phyloP scores from a whole-genome alignment of 2,888 invertebrate genomes.

The Thera britannica region DNA sequence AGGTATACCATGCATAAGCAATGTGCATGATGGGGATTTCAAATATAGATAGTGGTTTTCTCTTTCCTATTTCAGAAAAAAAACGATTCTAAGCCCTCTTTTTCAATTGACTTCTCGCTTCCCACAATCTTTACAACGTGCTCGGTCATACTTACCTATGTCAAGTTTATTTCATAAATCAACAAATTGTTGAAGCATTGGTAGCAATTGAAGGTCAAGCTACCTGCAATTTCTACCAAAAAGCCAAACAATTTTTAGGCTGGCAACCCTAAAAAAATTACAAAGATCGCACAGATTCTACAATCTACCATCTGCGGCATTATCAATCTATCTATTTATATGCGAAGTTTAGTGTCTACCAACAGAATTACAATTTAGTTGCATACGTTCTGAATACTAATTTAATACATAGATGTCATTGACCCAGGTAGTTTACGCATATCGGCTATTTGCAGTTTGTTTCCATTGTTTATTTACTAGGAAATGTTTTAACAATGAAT shows the following conservation, averaged over 20 bases:
- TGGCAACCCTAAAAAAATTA: conserved; percentile 29
- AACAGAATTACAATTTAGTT: conserved; percentile 50
- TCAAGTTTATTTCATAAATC: no score
- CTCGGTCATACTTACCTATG: no score
- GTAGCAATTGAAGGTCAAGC: not conserved
- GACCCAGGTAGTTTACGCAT: conserved; percentile 59
- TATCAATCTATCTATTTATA: conserved; percentile 41
- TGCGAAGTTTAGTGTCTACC: conserved; percentile 32
- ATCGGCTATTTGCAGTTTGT: conserved; percentile 38
- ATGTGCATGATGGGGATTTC: no score
- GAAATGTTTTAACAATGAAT: not conserved
- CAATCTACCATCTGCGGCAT: conserved; percentile 32
- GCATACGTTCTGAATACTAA: conserved; percentile 50
- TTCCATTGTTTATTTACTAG: conserved; percentile 42
- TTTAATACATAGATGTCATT: conserved; percentile 48
- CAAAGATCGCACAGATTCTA: conserved; percentile 22
- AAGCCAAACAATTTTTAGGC: conserved; percentile 8
- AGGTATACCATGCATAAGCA: no score
- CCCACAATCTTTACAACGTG: no score
- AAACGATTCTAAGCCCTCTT: no score
- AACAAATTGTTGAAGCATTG: no score
- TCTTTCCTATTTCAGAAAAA: no score
- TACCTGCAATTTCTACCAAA: conserved; percentile 23
- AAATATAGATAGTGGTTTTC: no score
- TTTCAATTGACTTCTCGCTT: no score